Evolutionary conservation across 2,888 invertebrate species (phyloP).

Genomic region (Cancer borealis): DNA sequence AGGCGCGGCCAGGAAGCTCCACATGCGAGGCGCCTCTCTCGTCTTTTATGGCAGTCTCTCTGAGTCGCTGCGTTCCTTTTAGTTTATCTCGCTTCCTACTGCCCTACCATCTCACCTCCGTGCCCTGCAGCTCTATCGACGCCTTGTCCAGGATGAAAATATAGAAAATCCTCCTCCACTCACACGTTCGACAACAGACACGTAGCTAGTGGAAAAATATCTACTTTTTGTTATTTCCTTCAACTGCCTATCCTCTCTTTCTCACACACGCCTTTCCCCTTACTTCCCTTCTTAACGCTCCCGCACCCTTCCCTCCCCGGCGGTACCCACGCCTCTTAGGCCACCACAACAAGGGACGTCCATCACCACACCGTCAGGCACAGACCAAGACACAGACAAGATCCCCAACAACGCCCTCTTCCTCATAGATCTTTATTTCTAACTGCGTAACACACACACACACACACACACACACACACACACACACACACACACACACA

Average conservation of each 20-base stretch:
- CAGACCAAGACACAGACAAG: neutral
- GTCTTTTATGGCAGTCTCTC: constrained; percentile 35
- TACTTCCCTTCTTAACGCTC: neutral
- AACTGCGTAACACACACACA: neutral
- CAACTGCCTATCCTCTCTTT: neutral
- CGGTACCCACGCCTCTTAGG: neutral
- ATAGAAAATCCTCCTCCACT: neutral
- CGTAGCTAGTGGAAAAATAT: neutral
- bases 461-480: neutral
- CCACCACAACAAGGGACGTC: constrained; percentile 8
- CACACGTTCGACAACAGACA: neutral
- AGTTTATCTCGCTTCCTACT: neutral
- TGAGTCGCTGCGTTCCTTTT: neutral
- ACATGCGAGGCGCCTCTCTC: neutral
- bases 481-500: no score
- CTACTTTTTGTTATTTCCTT: constrained; percentile 1
- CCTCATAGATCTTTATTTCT: neutral
- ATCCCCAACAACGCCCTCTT: neutral
- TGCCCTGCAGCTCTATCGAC: neutral
- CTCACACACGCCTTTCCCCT: neutral
- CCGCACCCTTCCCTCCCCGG: neutral
- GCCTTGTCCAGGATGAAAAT: neutral
- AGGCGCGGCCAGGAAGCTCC: neutral
- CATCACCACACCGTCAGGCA: neutral
- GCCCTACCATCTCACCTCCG: neutral